These are phyloP conservation scores for Sapayoa aenigma DNA, from an alignment of 2,113 vertebrate genomes.

Conservation along the genomic window DNA sequence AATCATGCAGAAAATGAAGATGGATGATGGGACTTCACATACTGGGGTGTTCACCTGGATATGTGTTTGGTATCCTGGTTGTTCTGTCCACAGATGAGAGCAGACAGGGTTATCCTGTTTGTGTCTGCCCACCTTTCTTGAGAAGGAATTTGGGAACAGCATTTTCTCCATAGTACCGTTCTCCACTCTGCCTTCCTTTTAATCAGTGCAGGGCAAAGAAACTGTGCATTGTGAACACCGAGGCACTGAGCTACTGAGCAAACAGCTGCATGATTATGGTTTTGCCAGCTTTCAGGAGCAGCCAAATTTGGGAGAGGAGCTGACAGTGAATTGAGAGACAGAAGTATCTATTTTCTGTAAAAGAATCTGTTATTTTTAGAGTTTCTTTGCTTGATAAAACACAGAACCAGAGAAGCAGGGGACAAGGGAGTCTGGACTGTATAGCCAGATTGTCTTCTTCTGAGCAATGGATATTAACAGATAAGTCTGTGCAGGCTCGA, in stretches of 20 bases:
- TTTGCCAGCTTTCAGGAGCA: not conserved
- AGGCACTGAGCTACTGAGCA: not conserved
- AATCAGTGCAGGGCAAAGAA: not conserved
- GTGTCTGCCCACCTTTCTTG: not conserved
- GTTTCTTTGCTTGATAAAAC: not conserved
- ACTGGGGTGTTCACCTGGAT: not conserved
- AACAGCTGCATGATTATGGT: not conserved
- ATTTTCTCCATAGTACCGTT: not conserved
- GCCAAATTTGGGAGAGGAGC: not conserved
- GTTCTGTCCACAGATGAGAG: not conserved
- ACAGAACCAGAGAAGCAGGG: not conserved
- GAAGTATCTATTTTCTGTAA: not conserved
- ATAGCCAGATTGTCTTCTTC: not conserved
- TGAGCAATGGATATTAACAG: not conserved
- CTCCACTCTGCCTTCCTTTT: not conserved
- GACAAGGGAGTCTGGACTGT: not conserved
- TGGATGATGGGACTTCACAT: not conserved
- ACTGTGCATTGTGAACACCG: fast-evolving
- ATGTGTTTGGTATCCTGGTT: not conserved
- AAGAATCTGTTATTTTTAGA: not conserved
- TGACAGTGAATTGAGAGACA: not conserved
- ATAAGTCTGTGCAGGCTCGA: not conserved
- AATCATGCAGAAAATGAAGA: not conserved
- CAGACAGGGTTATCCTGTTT: not conserved
- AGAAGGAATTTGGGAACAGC: not conserved